phyloP scores from a whole-genome alignment of 2,113 vertebrate genomes.

The Chitala chitala region DNA sequence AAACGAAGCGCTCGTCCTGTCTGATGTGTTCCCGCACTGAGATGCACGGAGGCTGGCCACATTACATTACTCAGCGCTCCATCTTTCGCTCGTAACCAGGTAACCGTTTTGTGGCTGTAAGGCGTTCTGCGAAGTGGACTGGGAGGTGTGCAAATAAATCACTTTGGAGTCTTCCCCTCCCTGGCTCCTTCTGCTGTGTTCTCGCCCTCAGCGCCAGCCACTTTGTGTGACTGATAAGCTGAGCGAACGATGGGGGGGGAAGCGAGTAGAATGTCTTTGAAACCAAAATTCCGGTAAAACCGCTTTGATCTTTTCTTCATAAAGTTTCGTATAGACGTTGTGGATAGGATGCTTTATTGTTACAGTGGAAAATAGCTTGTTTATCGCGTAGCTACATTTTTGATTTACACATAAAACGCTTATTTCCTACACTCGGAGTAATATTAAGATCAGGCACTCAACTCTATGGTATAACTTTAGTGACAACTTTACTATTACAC shows the following conservation, averaged over 20 bases:
- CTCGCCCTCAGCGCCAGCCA: background rate
- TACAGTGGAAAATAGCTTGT: no score
- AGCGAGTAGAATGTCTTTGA: no score
- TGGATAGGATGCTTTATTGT: no score
- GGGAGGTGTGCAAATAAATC: constrained; percentile 53
- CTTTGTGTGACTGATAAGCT: background rate
- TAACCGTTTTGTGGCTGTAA: constrained; percentile 55
- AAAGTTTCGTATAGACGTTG: no score
- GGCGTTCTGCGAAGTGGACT: constrained; percentile 33
- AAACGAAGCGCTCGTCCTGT: background rate
- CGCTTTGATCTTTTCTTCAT: no score
- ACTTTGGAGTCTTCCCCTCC: constrained; percentile 3
- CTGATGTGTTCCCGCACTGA: background rate
- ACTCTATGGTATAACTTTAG: no score
- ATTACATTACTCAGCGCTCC: constrained; percentile 37
- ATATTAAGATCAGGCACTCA: no score
- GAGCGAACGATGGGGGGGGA: background rate
- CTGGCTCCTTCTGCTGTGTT: background rate
- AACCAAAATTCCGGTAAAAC: no score
- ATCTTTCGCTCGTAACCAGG: constrained; percentile 60
- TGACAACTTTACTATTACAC: no score
- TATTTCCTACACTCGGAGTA: no score
- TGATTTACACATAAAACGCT: no score
- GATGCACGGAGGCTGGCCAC: constrained; percentile 26
- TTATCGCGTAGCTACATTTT: no score